Evolutionary conservation across 2,797 vertebrate genomes (phyloP).

Genomic region (Miichthys miiuy): DNA sequence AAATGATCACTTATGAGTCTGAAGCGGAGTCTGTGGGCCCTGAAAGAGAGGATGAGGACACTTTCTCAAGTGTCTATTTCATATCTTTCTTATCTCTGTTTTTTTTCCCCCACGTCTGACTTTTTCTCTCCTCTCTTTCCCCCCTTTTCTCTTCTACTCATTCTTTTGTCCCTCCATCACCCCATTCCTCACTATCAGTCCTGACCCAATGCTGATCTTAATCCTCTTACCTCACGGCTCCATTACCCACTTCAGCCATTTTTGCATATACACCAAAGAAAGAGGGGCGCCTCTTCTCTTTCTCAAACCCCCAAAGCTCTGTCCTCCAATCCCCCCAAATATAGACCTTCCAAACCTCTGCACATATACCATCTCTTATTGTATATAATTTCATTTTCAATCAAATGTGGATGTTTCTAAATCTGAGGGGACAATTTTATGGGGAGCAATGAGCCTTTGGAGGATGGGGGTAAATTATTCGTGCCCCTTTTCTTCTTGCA

Average conservation of each 20-base stretch:
- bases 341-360: conserved; percentile 57
- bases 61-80: conserved; percentile 40
- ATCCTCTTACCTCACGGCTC: conserved; percentile 85
- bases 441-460: conserved; percentile 40
- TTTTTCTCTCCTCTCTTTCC: conserved; percentile 23
- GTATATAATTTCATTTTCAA: conserved; percentile 70
- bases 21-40: conserved; percentile 35
- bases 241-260: conserved; percentile 83
- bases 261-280: conserved; percentile 81
- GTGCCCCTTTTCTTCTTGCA: conserved; percentile 51
- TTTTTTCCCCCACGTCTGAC: conserved; percentile 30
- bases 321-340: conserved; percentile 49
- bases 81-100: conserved; percentile 45
- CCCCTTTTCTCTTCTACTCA: conserved; percentile 51
- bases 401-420: conserved; percentile 68
- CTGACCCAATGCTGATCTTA: conserved; percentile 82
- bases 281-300: conserved; percentile 55
- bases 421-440: conserved; percentile 57
- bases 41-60: conserved; percentile 44
- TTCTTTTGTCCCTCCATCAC: conserved; percentile 72
- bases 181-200: conserved; percentile 77
- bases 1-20: conserved; percentile 58
- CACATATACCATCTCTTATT: conserved; percentile 55
- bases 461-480: conserved; percentile 57
- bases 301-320: conserved; percentile 62